phyloP scores from a whole-genome alignment of 2,888 invertebrate species.

The Erebia ligea region DNA sequence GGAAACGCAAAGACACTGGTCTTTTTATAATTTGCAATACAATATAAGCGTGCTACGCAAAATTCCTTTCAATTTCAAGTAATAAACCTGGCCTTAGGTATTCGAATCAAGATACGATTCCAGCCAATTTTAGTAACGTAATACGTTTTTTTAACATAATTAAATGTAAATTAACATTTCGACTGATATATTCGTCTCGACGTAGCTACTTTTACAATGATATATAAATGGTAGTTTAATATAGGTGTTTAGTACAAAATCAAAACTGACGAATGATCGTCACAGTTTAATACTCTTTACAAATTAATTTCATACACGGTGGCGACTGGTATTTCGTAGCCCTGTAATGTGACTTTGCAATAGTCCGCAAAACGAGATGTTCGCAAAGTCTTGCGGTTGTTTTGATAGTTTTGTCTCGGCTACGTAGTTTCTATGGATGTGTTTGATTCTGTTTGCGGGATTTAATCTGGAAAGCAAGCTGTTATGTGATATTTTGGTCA shows the following conservation, averaged over 20 bases:
- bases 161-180: slow-evolving; percentile 74
- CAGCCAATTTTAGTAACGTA: slow-evolving; percentile 66
- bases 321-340: background rate
- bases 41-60: slow-evolving; percentile 28
- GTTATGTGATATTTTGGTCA: background rate
- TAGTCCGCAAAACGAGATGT: background rate
- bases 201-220: slow-evolving; percentile 73
- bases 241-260: slow-evolving; percentile 81
- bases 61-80: slow-evolving; percentile 30
- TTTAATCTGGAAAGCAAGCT: background rate
- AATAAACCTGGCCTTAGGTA: slow-evolving; percentile 66
- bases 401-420: background rate
- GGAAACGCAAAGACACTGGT: slow-evolving; percentile 15
- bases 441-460: background rate
- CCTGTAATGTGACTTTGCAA: slow-evolving; percentile 15
- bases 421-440: background rate
- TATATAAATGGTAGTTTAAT: slow-evolving; percentile 70
- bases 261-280: slow-evolving; percentile 46
- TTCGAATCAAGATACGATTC: slow-evolving; percentile 72
- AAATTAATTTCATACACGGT: slow-evolving; percentile 16
- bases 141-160: slow-evolving; percentile 53
- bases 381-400: background rate
- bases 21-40: slow-evolving; percentile 31
- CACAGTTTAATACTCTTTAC: slow-evolving; percentile 42
- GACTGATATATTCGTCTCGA: slow-evolving; percentile 81